Evolutionary conservation across 2,888 invertebrate species (phyloP).

Genomic region (Diabrotica balteata): DNA sequence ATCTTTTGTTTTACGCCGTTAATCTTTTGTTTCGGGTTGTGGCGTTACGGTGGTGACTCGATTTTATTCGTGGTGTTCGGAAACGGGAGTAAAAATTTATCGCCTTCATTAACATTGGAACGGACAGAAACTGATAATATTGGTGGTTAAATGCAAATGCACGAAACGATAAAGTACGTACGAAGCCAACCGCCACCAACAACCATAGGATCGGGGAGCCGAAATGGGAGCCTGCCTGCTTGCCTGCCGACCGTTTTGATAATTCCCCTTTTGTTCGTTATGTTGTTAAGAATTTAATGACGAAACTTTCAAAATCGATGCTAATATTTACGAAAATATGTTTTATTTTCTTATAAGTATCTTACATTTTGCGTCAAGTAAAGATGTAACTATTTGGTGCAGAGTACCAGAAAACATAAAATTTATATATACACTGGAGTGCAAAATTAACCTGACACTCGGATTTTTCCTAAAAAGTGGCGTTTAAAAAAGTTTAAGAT

Average conservation of each 20-base stretch:
- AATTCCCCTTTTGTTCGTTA: constrained; percentile 1
- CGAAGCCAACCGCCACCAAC: background rate
- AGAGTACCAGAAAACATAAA: too few species aligned
- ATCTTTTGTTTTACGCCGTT: constrained; percentile 51
- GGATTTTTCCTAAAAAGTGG: too few species aligned
- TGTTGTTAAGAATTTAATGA: background rate
- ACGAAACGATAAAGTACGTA: constrained; percentile 34
- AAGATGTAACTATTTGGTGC: too few species aligned
- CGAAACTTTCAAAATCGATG: too few species aligned
- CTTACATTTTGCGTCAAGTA: too few species aligned
- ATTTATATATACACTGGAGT: too few species aligned
- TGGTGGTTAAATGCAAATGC: constrained; percentile 42
- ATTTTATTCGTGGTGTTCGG: constrained; percentile 51
- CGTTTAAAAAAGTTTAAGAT: too few species aligned
- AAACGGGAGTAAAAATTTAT: constrained; percentile 55
- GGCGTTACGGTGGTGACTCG: constrained; percentile 52
- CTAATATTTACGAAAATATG: too few species aligned
- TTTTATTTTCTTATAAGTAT: too few species aligned
- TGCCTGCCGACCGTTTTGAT: background rate
- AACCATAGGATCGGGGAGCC: too few species aligned
- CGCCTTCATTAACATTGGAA: constrained; percentile 48
- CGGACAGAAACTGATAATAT: constrained; percentile 40
- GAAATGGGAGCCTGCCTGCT: too few species aligned
- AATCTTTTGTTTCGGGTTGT: constrained; percentile 40
- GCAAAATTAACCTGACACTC: too few species aligned